Evolutionary conservation across 2,113 vertebrate species (phyloP).

Genomic region (Mastomys coucha): DNA sequence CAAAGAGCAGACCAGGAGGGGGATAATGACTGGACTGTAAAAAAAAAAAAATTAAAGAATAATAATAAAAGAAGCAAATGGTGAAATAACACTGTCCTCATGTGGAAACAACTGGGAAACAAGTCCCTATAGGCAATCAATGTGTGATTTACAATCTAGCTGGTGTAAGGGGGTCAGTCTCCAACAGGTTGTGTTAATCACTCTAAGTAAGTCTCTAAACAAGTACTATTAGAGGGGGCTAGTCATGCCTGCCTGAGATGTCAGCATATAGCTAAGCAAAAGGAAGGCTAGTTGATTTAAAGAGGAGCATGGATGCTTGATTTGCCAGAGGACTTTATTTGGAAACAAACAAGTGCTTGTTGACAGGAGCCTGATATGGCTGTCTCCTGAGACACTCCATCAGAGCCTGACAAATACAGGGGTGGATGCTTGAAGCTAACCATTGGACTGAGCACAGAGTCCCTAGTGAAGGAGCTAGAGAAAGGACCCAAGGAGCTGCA

Average conservation of each 20-base stretch:
- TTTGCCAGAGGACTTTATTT: neutral
- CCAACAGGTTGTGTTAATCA: neutral
- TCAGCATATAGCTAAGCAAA: conserved; percentile 66
- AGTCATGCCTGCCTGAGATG: neutral
- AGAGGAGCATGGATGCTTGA: neutral
- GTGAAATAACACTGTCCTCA: neutral
- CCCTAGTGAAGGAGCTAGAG: too few relatives aligned
- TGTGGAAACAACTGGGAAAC: neutral
- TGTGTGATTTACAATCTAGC: neutral
- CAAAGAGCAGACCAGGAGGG: too few relatives aligned
- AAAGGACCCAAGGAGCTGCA: too few relatives aligned
- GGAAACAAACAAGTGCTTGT: neutral
- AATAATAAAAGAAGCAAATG: conserved; percentile 15
- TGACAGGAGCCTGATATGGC: too few relatives aligned
- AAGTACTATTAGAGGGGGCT: neutral
- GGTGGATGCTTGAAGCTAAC: too few relatives aligned
- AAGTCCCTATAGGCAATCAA: neutral
- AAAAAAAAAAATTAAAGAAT: too few relatives aligned
- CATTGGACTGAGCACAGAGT: too few relatives aligned
- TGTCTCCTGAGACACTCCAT: too few relatives aligned
- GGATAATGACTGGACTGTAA: too few relatives aligned
- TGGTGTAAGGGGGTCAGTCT: neutral
- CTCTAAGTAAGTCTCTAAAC: too few relatives aligned
- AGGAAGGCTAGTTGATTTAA: conserved; percentile 70
- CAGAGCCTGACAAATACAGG: too few relatives aligned